These are phyloP conservation scores for Sympetrum striolatum DNA, from an alignment of 2,888 invertebrate genomes.

Conservation along the genomic window DNA sequence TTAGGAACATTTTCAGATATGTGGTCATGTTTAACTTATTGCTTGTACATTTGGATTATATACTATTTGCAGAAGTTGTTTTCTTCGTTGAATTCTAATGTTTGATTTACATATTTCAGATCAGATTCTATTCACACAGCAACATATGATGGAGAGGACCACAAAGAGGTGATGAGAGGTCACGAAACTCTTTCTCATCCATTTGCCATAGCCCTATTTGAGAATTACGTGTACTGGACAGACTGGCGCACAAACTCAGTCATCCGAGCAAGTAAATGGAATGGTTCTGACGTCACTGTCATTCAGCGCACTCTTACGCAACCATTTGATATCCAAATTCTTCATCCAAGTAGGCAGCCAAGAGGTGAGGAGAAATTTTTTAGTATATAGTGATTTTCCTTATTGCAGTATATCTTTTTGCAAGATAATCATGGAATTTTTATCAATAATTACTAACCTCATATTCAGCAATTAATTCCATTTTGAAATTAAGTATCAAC, in stretches of 20 bases:
- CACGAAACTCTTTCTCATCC: slow-evolving; percentile 84
- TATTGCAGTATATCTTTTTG: too few relatives aligned
- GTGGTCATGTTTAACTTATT: too few relatives aligned
- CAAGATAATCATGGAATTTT: too few relatives aligned
- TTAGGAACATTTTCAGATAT: too few relatives aligned
- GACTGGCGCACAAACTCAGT: slow-evolving; percentile 92
- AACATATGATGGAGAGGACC: slow-evolving; percentile 79
- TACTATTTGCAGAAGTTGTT: too few relatives aligned
- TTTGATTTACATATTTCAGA: slow-evolving; percentile 56
- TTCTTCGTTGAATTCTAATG: too few relatives aligned
- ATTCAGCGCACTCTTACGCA: slow-evolving; percentile 85
- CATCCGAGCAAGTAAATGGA: slow-evolving; percentile 87
- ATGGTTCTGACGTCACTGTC: slow-evolving; percentile 75
- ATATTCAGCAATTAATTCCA: too few relatives aligned
- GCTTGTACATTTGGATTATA: too few relatives aligned
- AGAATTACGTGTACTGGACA: slow-evolving; percentile 90
- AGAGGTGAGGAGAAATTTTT: slow-evolving; percentile 56
- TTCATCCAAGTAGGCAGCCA: slow-evolving; percentile 79
- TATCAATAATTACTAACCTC: too few relatives aligned
- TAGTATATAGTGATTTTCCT: too few relatives aligned
- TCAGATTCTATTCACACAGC: slow-evolving; percentile 88
- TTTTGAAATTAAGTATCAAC: too few relatives aligned
- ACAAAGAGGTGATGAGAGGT: slow-evolving; percentile 72
- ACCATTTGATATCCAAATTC: slow-evolving; percentile 88
- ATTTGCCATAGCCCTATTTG: slow-evolving; percentile 86